A percentile compares a stretch with the other conserved stretches of the same genome.
Conservation (phyloP, 2,113 vertebrate genomes). For the Ceyx melanurus region DNA sequence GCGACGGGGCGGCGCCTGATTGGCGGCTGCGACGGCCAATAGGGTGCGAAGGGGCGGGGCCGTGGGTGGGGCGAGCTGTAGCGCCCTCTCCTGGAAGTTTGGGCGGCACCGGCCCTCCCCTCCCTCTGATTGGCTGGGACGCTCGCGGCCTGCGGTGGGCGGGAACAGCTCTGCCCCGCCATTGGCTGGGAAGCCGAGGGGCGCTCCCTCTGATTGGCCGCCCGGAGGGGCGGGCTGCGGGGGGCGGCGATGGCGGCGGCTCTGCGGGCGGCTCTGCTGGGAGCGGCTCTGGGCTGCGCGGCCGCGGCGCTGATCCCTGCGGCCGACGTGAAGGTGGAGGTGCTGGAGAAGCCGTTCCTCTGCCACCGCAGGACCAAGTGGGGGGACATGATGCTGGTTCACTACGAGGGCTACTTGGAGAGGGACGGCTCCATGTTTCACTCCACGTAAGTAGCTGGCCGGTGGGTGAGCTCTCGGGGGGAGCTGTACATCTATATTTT, state of each 20-base stretch:
- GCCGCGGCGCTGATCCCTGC: slow-evolving; percentile 86
- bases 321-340: slow-evolving; percentile 90
- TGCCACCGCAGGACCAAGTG: slow-evolving; percentile 89
- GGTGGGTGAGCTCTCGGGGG: not conserved
- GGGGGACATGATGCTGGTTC: slow-evolving; percentile 91
- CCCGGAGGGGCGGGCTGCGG: too few species aligned
- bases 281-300: slow-evolving; percentile 73
- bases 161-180: not conserved
- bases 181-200: too few species aligned
- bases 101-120: too few species aligned
- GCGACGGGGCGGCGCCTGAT: too few species aligned
- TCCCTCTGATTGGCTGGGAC: too few species aligned
- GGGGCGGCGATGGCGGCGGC: not conserved
- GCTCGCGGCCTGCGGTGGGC: too few species aligned
- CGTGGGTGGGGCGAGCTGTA: too few species aligned
- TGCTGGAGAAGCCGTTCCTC: slow-evolving; percentile 88
- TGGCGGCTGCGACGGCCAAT: too few species aligned
- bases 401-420: slow-evolving; percentile 90
- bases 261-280: not conserved
- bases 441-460: slow-evolving; percentile 85
- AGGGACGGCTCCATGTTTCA: slow-evolving; percentile 91
- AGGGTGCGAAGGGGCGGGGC: too few species aligned
- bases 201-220: not conserved
- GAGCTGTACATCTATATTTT: too few species aligned
- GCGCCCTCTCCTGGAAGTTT: too few species aligned